phyloP scores from a whole-genome alignment of 2,888 invertebrate species.

The Seira musarum region DNA sequence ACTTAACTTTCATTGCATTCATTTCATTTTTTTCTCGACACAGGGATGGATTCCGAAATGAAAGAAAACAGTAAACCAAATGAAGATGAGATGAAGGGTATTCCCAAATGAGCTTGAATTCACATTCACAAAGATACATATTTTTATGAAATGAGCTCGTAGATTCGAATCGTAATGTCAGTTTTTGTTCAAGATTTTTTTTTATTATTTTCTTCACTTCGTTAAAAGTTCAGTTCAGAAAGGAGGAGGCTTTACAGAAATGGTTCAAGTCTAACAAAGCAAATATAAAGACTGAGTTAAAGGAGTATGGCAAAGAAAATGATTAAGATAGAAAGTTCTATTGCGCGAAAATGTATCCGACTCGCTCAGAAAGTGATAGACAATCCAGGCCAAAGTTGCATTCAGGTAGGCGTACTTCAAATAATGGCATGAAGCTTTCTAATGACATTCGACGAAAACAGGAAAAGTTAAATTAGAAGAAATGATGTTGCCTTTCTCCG shows the following conservation, averaged over 20 bases:
- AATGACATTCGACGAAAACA: background rate
- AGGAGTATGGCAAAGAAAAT: conserved; percentile 23
- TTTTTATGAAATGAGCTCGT: conserved; percentile 21
- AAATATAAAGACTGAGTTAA: conserved; percentile 9
- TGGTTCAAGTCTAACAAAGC: conserved; percentile 35
- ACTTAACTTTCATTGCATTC: background rate
- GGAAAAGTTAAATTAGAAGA: conserved; percentile 46
- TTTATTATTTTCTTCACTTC: conserved; percentile 18
- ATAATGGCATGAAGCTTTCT: conserved; percentile 24
- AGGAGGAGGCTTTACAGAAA: conserved; percentile 15
- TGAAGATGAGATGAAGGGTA: conserved; percentile 44
- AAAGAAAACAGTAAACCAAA: conserved; percentile 20
- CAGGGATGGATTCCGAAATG: background rate
- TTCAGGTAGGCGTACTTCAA: conserved; percentile 15
- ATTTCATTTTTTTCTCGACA: conserved; percentile 5
- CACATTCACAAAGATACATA: background rate
- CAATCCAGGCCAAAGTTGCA: background rate
- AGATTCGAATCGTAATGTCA: background rate
- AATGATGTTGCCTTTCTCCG: conserved; percentile 16
- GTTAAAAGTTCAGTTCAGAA: conserved; percentile 6
- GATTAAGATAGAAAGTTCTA: conserved; percentile 10
- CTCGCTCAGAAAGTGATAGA: background rate
- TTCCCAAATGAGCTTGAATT: conserved; percentile 44
- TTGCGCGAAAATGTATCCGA: background rate
- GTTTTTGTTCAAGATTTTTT: conserved; percentile 25